These are phyloP conservation scores for Pyrrhura leucotis DNA, from an alignment of 2,797 vertebrate species.

Conservation along the genomic window DNA sequence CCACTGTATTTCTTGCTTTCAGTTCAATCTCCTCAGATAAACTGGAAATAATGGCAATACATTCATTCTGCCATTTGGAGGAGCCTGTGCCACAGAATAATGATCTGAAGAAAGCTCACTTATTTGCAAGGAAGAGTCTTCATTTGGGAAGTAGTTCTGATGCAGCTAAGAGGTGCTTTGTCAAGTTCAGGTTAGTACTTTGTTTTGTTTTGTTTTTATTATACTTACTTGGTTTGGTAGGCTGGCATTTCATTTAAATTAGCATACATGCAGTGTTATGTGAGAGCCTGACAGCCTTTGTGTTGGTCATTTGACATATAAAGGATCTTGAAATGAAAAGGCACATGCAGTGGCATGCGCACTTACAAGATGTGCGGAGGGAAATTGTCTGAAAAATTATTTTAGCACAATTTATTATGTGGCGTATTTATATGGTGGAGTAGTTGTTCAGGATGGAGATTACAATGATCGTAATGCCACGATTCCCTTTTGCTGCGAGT, in stretches of 20 bases:
- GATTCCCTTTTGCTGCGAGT: background rate
- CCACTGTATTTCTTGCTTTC: background rate
- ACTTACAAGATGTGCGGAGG: background rate
- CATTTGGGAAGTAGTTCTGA: slow-evolving; percentile 26
- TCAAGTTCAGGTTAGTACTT: slow-evolving; percentile 19
- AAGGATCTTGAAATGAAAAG: slow-evolving; percentile 35
- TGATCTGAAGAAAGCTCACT: slow-evolving; percentile 28
- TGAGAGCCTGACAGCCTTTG: background rate
- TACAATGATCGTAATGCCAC: background rate
- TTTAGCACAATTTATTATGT: background rate
- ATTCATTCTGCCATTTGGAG: slow-evolving; percentile 74
- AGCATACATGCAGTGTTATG: background rate
- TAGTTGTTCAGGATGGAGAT: background rate
- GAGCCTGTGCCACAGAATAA: slow-evolving; percentile 70
- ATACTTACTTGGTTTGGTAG: background rate
- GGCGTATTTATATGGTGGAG: background rate
- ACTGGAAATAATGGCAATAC: slow-evolving; percentile 57
- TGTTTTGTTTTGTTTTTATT: background rate
- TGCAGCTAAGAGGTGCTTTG: slow-evolving; percentile 5
- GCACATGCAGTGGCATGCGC: background rate
- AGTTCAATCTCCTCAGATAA: background rate
- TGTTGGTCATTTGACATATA: background rate
- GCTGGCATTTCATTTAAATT: background rate
- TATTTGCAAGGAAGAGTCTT: slow-evolving; percentile 35
- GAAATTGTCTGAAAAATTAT: slow-evolving; percentile 5